A percentile compares a stretch with the other conserved stretches of the same genome.
phyloP scores from a whole-genome alignment of 1,140 invertebrate genomes.

The Vollenhovia emeryi region DNA sequence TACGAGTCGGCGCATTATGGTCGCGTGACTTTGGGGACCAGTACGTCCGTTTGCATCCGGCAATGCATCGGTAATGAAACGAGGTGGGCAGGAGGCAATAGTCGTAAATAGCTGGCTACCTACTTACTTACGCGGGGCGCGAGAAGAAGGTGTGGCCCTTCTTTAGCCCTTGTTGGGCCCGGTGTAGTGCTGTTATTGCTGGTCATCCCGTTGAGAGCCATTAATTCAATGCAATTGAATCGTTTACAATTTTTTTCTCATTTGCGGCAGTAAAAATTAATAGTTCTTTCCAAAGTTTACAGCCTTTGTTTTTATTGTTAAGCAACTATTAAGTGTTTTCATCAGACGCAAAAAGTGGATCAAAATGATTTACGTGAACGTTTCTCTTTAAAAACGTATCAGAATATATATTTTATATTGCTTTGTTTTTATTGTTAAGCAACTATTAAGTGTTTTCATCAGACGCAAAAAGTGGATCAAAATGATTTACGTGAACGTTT shows the following conservation, averaged over 20 bases:
- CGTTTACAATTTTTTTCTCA: conserved; percentile 29
- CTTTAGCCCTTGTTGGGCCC: conserved; percentile 68
- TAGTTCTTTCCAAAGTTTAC: not conserved
- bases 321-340: not conserved
- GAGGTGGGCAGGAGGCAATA: conserved; percentile 69
- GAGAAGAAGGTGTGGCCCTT: conserved; percentile 70
- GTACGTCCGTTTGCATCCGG: conserved; percentile 65
- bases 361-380: not conserved
- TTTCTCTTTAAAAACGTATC: not conserved
- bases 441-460: not conserved
- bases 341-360: not conserved
- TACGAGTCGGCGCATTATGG: conserved; percentile 69
- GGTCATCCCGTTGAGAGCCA: conserved; percentile 48
- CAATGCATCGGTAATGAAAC: conserved; percentile 78
- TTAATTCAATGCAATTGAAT: conserved; percentile 57
- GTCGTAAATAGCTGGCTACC: conserved; percentile 79
- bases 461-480: not conserved
- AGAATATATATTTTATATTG: too few relatives aligned
- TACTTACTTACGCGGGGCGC: conserved; percentile 74
- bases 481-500: not conserved
- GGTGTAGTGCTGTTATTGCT: conserved; percentile 50
- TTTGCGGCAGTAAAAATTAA: not conserved
- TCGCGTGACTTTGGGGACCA: conserved; percentile 78
- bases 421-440: not conserved
- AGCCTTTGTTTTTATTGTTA: not conserved